These are phyloP conservation scores for Zele albiditarsus DNA, from an alignment of 2,888 invertebrate genomes.

Conservation along the genomic window DNA sequence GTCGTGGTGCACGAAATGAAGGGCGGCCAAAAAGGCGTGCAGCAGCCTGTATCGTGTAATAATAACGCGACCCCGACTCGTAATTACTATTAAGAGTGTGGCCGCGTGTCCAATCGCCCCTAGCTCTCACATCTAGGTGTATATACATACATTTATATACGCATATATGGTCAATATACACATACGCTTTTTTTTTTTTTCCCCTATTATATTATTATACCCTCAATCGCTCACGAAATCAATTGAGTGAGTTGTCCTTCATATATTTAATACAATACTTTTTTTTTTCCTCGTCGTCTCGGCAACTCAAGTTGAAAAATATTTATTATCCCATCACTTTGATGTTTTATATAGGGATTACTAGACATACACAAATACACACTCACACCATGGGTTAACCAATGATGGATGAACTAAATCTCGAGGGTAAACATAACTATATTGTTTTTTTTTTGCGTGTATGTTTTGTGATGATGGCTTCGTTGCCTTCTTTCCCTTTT, in stretches of 20 bases:
- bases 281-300: background rate
- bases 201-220: background rate
- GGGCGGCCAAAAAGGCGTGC: constrained; percentile 22
- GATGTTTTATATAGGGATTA: background rate
- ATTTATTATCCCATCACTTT: constrained; percentile 12
- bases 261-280: background rate
- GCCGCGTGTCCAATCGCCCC: constrained; percentile 13
- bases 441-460: constrained; percentile 4
- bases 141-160: background rate
- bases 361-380: background rate
- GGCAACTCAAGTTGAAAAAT: background rate
- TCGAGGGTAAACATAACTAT: constrained; percentile 19
- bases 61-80: constrained; percentile 20
- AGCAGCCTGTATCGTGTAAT: constrained; percentile 15
- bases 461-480: constrained; percentile 6
- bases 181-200: background rate
- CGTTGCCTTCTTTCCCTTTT: background rate
- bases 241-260: background rate
- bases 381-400: background rate
- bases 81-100: constrained; percentile 27
- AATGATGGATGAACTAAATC: constrained; percentile 5
- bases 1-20: constrained; percentile 28
- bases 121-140: background rate
- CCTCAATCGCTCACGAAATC: constrained; percentile 6
- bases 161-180: background rate